Evolutionary conservation across 64 coral and sea anemone species (phyloP).

Genomic region (Montipora sp.): DNA sequence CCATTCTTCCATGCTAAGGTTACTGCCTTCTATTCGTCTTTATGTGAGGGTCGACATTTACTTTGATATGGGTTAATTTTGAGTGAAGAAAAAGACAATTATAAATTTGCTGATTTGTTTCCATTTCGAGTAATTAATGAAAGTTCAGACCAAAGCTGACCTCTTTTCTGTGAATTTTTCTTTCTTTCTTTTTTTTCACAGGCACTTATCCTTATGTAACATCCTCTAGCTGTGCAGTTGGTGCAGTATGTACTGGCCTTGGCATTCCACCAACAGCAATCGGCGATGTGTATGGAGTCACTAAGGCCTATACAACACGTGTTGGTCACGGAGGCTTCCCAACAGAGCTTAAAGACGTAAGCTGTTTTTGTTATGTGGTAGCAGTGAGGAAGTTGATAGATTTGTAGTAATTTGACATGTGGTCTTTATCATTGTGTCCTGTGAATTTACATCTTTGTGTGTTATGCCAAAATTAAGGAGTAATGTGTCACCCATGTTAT

Average conservation of each 20-base stretch:
- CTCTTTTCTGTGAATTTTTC: neutral
- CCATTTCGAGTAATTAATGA: too few relatives aligned
- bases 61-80: too few relatives aligned
- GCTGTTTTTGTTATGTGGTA: neutral
- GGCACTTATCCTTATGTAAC: slow-evolving; percentile 98
- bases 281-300: slow-evolving; percentile 85
- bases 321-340: slow-evolving; percentile 93
- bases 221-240: slow-evolving; percentile 90
- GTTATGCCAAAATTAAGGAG: too few relatives aligned
- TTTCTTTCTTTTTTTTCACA: slow-evolving; percentile 1
- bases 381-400: neutral
- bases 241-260: slow-evolving; percentile 92
- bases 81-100: too few relatives aligned
- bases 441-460: too few relatives aligned
- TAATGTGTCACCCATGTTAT: too few relatives aligned
- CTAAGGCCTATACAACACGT: slow-evolving; percentile 95
- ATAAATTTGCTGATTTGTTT: too few relatives aligned
- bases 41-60: too few relatives aligned
- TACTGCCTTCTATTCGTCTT: too few relatives aligned
- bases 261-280: slow-evolving; percentile 92
- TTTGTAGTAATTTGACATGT: too few relatives aligned
- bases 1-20: too few relatives aligned
- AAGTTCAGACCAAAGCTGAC: neutral
- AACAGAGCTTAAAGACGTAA: slow-evolving; percentile 90
- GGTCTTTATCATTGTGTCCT: too few relatives aligned